phyloP scores from a whole-genome alignment of 2,888 invertebrate species.

The Apamea sordens region DNA sequence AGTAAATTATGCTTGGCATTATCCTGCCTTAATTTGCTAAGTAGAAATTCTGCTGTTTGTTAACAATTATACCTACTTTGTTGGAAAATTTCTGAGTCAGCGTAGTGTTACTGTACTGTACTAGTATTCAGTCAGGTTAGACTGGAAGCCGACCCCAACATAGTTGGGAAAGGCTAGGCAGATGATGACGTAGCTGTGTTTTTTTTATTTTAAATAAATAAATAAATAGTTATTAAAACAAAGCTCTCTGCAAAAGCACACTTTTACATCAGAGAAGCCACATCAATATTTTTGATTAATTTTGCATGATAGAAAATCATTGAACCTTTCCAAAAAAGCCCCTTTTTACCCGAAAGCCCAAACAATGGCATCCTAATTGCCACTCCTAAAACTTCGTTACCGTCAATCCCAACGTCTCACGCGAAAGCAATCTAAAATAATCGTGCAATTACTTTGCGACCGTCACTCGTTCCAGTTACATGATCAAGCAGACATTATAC shows the following conservation, averaged over 20 bases:
- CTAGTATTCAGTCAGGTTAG: too few species aligned
- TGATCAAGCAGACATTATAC: constrained; percentile 11
- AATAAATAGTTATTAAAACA: not conserved
- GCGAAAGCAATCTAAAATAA: constrained; percentile 59
- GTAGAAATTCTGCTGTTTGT: not conserved
- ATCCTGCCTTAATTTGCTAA: not conserved
- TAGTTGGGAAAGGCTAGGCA: too few species aligned
- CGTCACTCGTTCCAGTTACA: constrained; percentile 25
- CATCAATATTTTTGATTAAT: not conserved
- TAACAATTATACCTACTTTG: not conserved
- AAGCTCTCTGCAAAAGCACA: not conserved
- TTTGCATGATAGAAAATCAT: not conserved
- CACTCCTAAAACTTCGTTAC: constrained; percentile 37
- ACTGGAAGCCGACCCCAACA: too few species aligned
- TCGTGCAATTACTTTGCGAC: constrained; percentile 49
- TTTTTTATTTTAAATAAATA: too few species aligned
- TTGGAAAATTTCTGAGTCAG: not conserved
- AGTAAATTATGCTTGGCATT: not conserved
- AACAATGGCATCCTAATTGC: constrained; percentile 50
- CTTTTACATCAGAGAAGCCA: not conserved
- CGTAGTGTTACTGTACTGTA: not conserved
- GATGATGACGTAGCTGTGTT: too few species aligned
- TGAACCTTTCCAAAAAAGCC: not conserved
- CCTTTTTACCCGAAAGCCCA: constrained; percentile 10
- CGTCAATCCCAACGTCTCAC: constrained; percentile 20